Conservation (phyloP, 2,888 invertebrate genomes). For the Limnephilus rhombicus region DNA sequence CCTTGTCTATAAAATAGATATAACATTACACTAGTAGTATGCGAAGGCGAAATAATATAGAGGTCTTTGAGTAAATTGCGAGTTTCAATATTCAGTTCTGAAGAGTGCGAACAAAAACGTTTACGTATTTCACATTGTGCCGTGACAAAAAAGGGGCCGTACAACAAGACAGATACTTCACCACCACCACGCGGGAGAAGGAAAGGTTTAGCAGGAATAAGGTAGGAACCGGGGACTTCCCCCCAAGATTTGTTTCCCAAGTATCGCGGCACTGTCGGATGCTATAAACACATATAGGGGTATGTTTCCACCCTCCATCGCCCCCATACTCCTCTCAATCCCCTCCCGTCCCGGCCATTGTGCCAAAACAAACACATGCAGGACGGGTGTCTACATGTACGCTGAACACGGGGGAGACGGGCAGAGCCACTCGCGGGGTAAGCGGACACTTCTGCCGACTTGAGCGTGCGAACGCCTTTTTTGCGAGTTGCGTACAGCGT, state of each 20-base stretch:
- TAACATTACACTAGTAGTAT: neutral
- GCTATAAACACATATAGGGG: slow-evolving; percentile 48
- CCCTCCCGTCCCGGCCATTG: slow-evolving; percentile 25
- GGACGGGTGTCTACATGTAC: neutral
- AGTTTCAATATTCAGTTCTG: neutral
- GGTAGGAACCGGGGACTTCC: slow-evolving; percentile 35
- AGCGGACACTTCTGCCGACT: slow-evolving; percentile 41
- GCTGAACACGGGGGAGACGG: slow-evolving; percentile 19
- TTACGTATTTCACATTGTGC: neutral
- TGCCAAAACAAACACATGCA: slow-evolving; percentile 51
- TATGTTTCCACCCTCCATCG: slow-evolving; percentile 26
- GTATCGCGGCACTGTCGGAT: slow-evolving; percentile 47
- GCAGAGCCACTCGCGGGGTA: slow-evolving; percentile 28
- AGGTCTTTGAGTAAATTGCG: neutral
- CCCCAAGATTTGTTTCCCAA: slow-evolving; percentile 48
- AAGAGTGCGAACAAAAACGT: neutral
- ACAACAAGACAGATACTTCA: slow-evolving; percentile 10
- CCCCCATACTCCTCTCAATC: neutral
- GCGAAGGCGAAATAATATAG: neutral
- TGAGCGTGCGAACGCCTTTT: slow-evolving; percentile 36
- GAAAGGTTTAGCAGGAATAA: slow-evolving; percentile 23
- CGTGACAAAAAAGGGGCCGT: slow-evolving; percentile 7
- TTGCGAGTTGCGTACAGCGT: neutral
- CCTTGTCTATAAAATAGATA: neutral
- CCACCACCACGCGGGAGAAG: slow-evolving; percentile 9